Conservation (phyloP, 2,888 invertebrate species). For the Alitta virens region DNA sequence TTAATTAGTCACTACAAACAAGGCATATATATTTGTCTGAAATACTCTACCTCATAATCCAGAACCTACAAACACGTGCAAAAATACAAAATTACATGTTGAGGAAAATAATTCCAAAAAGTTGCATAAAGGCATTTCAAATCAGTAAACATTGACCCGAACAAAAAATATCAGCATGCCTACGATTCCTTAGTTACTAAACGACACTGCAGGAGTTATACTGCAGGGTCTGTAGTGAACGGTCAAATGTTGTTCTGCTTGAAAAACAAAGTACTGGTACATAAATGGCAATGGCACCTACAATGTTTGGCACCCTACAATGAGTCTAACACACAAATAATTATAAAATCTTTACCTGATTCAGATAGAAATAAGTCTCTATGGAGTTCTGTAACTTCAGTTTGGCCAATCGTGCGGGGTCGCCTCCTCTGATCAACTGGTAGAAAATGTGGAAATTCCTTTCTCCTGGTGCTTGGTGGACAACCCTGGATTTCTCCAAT, state of each 20-base stretch:
- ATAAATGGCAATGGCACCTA: too few species aligned
- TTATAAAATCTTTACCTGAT: constrained; percentile 76
- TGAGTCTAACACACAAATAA: too few species aligned
- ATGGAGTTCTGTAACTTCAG: constrained; percentile 70
- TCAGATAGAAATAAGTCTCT: constrained; percentile 75
- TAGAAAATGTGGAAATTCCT: constrained; percentile 92
- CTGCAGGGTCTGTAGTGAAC: too few species aligned
- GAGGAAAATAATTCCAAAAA: neutral
- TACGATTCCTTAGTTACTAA: too few species aligned
- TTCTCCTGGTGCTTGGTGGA: constrained; percentile 79
- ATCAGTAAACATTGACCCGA: too few species aligned
- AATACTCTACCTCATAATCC: constrained; percentile 20
- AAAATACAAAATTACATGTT: neutral
- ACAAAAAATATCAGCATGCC: too few species aligned
- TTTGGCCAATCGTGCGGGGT: constrained; percentile 66
- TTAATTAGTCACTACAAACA: too few species aligned
- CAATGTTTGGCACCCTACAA: too few species aligned
- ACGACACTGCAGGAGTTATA: too few species aligned
- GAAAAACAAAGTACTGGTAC: too few species aligned
- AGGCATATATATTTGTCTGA: neutral
- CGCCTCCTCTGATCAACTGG: constrained; percentile 76
- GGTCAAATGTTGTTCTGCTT: too few species aligned
- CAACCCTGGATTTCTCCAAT: constrained; percentile 84
- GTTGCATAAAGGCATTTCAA: too few species aligned
- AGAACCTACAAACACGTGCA: constrained; percentile 14